These are phyloP conservation scores for Chrysolina haemoptera DNA, from an alignment of 2,888 invertebrate species.

Conservation along the genomic window DNA sequence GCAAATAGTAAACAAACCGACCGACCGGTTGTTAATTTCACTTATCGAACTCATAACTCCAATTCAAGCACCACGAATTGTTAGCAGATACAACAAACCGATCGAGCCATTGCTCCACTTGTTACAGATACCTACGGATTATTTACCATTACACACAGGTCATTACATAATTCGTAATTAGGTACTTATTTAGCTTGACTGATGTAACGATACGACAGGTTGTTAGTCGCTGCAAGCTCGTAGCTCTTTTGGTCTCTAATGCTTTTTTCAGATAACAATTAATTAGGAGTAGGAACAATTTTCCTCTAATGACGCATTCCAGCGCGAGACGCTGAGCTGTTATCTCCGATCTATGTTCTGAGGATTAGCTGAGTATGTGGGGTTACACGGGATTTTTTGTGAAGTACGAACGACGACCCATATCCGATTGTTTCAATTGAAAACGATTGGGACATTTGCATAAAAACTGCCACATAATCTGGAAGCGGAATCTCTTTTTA, in stretches of 20 bases:
- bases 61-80: slow-evolving; percentile 58
- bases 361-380: slow-evolving; percentile 10
- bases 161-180: slow-evolving; percentile 53
- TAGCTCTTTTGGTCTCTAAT: slow-evolving; percentile 47
- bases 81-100: slow-evolving; percentile 55
- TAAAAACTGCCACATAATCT: background rate
- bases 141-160: slow-evolving; percentile 56
- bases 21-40: slow-evolving; percentile 51
- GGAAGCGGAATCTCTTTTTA: background rate
- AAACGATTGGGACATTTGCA: background rate
- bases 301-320: slow-evolving; percentile 43
- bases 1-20: slow-evolving; percentile 27
- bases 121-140: slow-evolving; percentile 57
- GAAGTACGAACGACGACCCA: background rate
- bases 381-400: slow-evolving; percentile 16
- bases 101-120: slow-evolving; percentile 55
- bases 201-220: slow-evolving; percentile 52
- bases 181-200: slow-evolving; percentile 58
- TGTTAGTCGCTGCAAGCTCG: slow-evolving; percentile 42
- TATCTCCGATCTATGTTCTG: slow-evolving; percentile 33
- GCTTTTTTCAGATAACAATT: slow-evolving; percentile 50
- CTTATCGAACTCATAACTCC: slow-evolving; percentile 43
- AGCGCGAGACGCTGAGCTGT: slow-evolving; percentile 23
- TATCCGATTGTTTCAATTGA: background rate
- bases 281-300: slow-evolving; percentile 48